Percentiles rank a stretch among this genome's conserved stretches.
Evolutionary conservation across 1,140 invertebrate species (phyloP).

Genomic region (Trinorchestia longiramus): DNA sequence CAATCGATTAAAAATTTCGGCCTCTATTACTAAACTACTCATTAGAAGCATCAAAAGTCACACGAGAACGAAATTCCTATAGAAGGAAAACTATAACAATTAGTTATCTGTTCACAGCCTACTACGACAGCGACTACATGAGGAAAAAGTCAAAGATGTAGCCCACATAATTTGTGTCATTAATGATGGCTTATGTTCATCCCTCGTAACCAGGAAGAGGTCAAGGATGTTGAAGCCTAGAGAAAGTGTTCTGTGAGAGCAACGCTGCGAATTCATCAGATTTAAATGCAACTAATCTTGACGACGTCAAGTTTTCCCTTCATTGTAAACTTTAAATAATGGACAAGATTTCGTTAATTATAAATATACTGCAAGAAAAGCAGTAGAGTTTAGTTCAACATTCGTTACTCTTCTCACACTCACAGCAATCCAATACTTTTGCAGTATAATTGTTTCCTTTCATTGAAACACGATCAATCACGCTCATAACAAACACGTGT

Average conservation of each 20-base stretch:
- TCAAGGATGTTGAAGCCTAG: not conserved
- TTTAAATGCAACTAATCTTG: not conserved
- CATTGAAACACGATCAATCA: too few relatives aligned
- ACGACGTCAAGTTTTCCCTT: not conserved
- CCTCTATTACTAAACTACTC: too few relatives aligned
- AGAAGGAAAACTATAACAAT: not conserved
- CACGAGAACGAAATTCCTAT: not conserved
- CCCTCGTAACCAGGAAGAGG: not conserved
- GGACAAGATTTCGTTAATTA: not conserved
- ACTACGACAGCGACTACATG: not conserved
- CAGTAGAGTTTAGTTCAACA: too few relatives aligned
- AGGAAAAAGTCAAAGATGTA: not conserved
- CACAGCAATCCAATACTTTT: too few relatives aligned
- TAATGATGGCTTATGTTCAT: not conserved
- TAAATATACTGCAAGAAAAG: too few relatives aligned
- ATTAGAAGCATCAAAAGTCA: not conserved
- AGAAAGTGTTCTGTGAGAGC: not conserved
- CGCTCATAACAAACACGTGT: too few relatives aligned
- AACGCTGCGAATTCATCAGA: not conserved
- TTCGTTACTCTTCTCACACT: too few relatives aligned
- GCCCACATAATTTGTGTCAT: not conserved
- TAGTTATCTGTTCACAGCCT: not conserved
- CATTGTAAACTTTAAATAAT: not conserved
- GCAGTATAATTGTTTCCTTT: too few relatives aligned
- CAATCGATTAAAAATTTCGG: too few relatives aligned